These are phyloP conservation scores for Hypselothyrea guttata DNA, from an alignment of 2,888 invertebrate species.

Conservation along the genomic window DNA sequence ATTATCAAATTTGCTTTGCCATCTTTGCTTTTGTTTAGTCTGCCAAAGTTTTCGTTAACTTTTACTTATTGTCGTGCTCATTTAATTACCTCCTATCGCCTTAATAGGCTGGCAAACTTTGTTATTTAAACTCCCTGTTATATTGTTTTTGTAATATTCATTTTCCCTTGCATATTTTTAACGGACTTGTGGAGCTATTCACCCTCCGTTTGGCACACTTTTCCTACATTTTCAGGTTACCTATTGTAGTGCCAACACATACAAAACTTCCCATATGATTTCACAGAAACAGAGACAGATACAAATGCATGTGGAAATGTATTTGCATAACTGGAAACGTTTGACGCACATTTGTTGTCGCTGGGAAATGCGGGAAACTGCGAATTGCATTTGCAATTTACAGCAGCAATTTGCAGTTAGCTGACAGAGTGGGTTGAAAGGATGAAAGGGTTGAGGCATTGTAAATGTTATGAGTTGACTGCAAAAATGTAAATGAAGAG, in stretches of 20 bases:
- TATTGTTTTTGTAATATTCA: not conserved
- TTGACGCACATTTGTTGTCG: conserved; percentile 21
- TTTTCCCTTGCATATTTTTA: not conserved
- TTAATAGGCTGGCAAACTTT: conserved; percentile 9
- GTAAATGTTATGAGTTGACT: not conserved
- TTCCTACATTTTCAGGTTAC: no score
- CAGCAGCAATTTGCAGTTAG: conserved; percentile 40
- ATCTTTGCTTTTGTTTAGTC: conserved; percentile 24
- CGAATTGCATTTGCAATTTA: conserved; percentile 45
- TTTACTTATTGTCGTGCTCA: not conserved
- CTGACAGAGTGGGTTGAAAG: conserved; percentile 6
- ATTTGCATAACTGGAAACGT: conserved; percentile 59
- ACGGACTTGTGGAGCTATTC: no score
- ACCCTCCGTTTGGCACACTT: no score
- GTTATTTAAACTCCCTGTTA: conserved; percentile 4
- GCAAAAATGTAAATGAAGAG: not conserved
- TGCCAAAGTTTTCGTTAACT: conserved; percentile 21
- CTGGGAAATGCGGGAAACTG: conserved; percentile 34
- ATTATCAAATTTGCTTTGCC: conserved; percentile 41
- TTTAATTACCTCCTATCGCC: not conserved
- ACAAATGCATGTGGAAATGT: conserved; percentile 15
- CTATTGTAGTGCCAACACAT: no score
- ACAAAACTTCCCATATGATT: no score
- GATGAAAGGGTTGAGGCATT: no score
- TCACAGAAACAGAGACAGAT: not conserved